A percentile compares a stretch with the other conserved stretches of the same genome.
These are phyloP conservation scores for Notamacropus eugenii DNA, from an alignment of 2,797 vertebrate species.

Conservation along the genomic window DNA sequence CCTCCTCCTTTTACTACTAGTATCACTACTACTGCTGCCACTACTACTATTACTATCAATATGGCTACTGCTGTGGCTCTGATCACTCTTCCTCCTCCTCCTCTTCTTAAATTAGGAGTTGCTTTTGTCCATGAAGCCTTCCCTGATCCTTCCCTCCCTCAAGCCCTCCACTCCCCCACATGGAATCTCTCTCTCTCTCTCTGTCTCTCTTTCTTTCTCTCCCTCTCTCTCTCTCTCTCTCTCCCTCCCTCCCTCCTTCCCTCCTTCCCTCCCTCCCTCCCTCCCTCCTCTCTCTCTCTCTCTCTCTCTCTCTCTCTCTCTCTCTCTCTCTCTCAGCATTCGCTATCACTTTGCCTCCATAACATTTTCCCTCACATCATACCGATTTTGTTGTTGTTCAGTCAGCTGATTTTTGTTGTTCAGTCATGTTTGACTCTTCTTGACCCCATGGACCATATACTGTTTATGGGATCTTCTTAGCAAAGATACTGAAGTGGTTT, in stretches of 20 bases:
- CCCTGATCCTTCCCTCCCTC: not conserved
- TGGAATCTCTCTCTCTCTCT: not conserved
- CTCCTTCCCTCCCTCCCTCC: no score
- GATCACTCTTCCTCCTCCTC: not conserved
- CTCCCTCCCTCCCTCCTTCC: no score
- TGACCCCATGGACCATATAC: not conserved
- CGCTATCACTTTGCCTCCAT: not conserved
- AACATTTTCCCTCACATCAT: not conserved
- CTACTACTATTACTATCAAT: no score
- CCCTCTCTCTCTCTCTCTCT: no score
- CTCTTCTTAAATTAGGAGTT: not conserved
- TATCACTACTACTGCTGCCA: not conserved
- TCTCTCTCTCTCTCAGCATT: not conserved
- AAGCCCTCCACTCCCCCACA: no score
- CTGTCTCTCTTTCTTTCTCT: no score
- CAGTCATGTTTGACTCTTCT: not conserved
- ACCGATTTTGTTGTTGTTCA: not conserved
- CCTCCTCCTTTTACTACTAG: not conserved
- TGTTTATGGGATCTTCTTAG: not conserved
- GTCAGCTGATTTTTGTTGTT: no score
- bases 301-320: no score
- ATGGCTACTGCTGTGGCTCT: not conserved
- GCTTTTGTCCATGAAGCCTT: not conserved
- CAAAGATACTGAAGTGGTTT: not conserved
- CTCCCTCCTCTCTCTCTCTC: no score